These are phyloP conservation scores for Oncorhynchus masou DNA, from an alignment of 2,113 vertebrate species.

Conservation along the genomic window DNA sequence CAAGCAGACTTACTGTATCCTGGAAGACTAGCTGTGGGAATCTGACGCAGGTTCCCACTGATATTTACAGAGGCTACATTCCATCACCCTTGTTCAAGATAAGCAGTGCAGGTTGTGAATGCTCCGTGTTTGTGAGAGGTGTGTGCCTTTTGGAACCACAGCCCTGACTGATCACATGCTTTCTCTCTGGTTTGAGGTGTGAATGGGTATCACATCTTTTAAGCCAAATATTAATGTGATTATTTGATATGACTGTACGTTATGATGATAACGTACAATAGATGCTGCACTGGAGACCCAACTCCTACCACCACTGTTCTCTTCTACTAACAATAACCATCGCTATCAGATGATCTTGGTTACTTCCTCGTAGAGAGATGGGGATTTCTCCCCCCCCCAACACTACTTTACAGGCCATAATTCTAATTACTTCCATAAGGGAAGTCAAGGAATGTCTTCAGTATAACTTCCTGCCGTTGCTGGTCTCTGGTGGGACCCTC, in stretches of 20 bases:
- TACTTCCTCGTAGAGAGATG: slow-evolving; percentile 57
- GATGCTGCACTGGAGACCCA: slow-evolving; percentile 13
- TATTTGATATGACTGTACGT: neutral
- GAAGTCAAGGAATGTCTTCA: slow-evolving; percentile 73
- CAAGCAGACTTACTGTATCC: neutral
- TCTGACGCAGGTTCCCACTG: slow-evolving; percentile 31
- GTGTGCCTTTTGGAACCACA: slow-evolving; percentile 14
- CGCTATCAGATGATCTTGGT: slow-evolving; percentile 54
- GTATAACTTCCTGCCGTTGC: slow-evolving; percentile 66
- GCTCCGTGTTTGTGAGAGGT: slow-evolving; percentile 17
- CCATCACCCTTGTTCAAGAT: slow-evolving; percentile 45
- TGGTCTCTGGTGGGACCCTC: slow-evolving; percentile 47
- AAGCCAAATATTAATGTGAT: neutral
- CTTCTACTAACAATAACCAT: slow-evolving; percentile 47
- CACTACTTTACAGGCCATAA: slow-evolving; percentile 20
- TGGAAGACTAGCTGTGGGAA: slow-evolving; percentile 9
- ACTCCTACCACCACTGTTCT: slow-evolving; percentile 25
- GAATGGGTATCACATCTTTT: neutral
- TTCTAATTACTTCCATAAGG: slow-evolving; percentile 74
- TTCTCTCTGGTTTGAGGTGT: neutral
- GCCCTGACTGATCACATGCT: neutral
- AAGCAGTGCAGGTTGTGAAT: slow-evolving; percentile 29
- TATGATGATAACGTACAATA: neutral
- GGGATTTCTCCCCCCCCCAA: neutral
- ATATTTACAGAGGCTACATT: slow-evolving; percentile 63